Evolutionary conservation across 2,113 vertebrate species (phyloP).

Genomic region (Caretta caretta): DNA sequence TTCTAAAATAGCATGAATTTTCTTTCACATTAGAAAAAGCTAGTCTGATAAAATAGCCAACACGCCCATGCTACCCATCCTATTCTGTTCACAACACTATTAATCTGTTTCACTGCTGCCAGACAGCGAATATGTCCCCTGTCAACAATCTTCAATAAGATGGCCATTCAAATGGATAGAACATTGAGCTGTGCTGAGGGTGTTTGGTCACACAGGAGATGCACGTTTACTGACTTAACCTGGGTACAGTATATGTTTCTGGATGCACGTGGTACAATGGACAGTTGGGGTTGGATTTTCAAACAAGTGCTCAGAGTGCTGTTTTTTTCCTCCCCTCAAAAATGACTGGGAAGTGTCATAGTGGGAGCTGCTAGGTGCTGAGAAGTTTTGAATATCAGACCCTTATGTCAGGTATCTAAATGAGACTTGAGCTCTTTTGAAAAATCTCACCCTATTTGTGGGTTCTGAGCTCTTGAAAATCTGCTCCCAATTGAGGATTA

Average conservation of each 20-base stretch:
- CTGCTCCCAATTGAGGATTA: neutral
- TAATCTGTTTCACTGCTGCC: neutral
- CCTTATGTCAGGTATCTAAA: neutral
- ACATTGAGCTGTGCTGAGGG: rapidly evolving
- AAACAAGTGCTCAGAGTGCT: neutral
- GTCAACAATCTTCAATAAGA: neutral
- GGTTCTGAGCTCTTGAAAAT: neutral
- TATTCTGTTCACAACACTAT: neutral
- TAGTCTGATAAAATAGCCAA: neutral
- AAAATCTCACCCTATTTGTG: neutral
- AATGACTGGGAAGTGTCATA: neutral
- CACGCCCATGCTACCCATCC: neutral
- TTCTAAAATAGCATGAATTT: neutral
- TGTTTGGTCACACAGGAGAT: neutral
- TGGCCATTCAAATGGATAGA: neutral
- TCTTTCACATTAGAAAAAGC: neutral
- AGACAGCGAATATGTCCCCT: neutral
- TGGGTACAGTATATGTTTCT: neutral
- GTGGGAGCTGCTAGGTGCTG: neutral
- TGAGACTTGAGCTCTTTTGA: neutral
- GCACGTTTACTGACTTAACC: neutral
- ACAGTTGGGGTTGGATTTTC: neutral
- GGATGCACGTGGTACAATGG: neutral
- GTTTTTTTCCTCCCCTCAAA: neutral
- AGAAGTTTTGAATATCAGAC: neutral